These are phyloP conservation scores for Polia nebulosa DNA, from an alignment of 2,888 invertebrate species.

Conservation along the genomic window DNA sequence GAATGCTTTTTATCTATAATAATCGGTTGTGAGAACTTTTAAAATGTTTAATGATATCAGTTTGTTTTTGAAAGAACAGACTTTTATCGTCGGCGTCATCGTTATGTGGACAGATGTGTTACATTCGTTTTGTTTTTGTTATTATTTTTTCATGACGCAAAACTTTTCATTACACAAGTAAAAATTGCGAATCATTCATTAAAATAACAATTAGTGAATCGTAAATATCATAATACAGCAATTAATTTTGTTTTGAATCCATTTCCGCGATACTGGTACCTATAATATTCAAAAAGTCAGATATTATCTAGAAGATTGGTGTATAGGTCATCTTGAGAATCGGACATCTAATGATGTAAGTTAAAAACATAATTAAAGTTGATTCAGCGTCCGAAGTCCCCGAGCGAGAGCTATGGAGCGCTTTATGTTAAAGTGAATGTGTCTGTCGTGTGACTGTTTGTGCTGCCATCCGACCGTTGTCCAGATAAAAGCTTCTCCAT, in stretches of 20 bases:
- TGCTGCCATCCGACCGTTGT: conserved; percentile 88
- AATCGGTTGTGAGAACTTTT: conserved; percentile 21
- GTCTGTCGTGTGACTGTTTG: conserved; percentile 87
- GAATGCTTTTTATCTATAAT: conserved; percentile 19
- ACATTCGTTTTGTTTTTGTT: neutral
- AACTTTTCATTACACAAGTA: neutral
- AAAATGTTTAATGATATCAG: conserved; percentile 4
- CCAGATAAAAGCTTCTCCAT: conserved; percentile 91
- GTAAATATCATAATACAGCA: conserved; percentile 21
- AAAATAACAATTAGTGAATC: conserved; percentile 9
- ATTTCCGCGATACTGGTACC: conserved; percentile 25
- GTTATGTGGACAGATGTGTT: neutral
- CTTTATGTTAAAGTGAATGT: conserved; percentile 88
- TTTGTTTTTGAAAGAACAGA: conserved; percentile 12
- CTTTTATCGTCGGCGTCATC: neutral
- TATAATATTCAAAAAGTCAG: conserved; percentile 12
- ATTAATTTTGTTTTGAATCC: conserved; percentile 37
- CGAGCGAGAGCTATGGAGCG: conserved; percentile 68
- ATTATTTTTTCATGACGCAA: neutral
- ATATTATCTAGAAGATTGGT: conserved; percentile 46
- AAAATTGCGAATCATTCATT: conserved; percentile 25
- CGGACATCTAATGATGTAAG: conserved; percentile 46
- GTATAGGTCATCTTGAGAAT: conserved; percentile 38
- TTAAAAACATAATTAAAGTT: conserved; percentile 48
- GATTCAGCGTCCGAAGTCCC: conserved; percentile 34